phyloP scores from a whole-genome alignment of 30 jellyfish, hydroid and myxozoan genomes.

The Turritopsis dohrnii region DNA sequence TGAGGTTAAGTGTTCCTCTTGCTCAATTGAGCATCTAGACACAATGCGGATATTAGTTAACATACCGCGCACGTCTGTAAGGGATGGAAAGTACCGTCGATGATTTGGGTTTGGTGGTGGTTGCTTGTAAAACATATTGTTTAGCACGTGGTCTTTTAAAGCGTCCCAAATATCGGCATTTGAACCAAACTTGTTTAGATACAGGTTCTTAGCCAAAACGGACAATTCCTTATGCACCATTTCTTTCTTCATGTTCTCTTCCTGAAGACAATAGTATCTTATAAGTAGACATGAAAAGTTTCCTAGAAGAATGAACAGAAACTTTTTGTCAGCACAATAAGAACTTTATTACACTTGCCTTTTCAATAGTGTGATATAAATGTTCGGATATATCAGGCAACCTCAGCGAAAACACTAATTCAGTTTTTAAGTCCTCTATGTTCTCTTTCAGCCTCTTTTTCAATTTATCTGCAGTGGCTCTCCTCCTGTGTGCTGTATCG shows the following conservation, averaged over 20 bases:
- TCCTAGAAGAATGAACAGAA: background rate
- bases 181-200: background rate
- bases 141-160: background rate
- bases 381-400: constrained; percentile 16
- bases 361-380: background rate
- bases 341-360: background rate
- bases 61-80: background rate
- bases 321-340: background rate
- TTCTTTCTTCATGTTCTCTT: background rate
- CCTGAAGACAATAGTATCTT: background rate
- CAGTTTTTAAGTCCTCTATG: background rate
- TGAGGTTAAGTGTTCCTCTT: background rate
- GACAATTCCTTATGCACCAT: background rate
- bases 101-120: constrained; percentile 7
- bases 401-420: background rate
- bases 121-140: constrained; percentile 18
- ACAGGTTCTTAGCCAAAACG: background rate
- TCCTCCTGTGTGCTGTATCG: background rate
- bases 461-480: background rate
- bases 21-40: background rate
- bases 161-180: background rate
- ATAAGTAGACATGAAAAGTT: background rate
- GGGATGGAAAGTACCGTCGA: background rate
- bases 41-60: background rate
- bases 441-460: background rate